phyloP scores from a whole-genome alignment of 2,888 invertebrate species.

The Conchocele bisecta region DNA sequence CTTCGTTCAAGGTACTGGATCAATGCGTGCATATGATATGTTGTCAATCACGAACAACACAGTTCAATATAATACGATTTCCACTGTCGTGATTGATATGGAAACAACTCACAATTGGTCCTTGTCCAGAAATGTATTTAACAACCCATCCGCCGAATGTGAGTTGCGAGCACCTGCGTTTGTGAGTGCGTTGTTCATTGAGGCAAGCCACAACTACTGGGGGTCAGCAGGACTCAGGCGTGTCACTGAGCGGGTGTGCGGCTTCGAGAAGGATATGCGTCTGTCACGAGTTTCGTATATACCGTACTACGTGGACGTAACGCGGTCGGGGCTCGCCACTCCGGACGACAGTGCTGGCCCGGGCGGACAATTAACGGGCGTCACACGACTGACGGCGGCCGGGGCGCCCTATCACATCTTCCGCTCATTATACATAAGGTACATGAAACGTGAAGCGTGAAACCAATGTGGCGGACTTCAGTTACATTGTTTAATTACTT shows the following conservation, averaged over 20 bases:
- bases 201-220: conserved; percentile 37
- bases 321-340: neutral
- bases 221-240: neutral
- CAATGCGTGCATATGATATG: too few species aligned
- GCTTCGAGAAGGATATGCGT: conserved; percentile 41
- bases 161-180: conserved; percentile 1
- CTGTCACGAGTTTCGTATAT: conserved; percentile 20
- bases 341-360: neutral
- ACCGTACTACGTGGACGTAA: conserved; percentile 25
- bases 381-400: neutral
- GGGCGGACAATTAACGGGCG: conserved; percentile 8
- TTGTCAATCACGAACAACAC: too few species aligned
- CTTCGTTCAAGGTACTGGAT: too few species aligned
- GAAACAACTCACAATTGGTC: too few species aligned
- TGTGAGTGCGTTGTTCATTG: neutral
- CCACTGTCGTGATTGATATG: too few species aligned
- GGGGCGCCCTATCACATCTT: neutral
- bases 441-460: neutral
- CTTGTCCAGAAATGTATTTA: conserved; percentile 1
- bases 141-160: neutral
- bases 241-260: conserved; percentile 29
- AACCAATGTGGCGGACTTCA: too few species aligned
- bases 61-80: too few species aligned
- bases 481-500: too few species aligned
- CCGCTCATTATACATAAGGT: conserved; percentile 3